Evolutionary conservation across 2,888 invertebrate genomes (phyloP).

Genomic region (Andrena bicolor): DNA sequence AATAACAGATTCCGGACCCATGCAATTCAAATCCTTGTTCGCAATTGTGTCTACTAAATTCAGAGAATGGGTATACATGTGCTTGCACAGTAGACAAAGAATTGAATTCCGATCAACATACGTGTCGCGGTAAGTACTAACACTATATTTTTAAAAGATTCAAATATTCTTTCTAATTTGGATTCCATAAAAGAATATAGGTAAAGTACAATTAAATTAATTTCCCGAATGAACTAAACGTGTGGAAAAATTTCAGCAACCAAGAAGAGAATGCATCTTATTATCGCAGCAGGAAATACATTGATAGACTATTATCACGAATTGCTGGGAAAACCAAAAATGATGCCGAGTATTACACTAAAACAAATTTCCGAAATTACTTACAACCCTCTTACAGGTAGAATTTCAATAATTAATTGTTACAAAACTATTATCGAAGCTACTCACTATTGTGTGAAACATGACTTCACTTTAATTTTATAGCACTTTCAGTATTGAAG

Average conservation of each 20-base stretch:
- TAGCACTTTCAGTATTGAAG: too few relatives aligned
- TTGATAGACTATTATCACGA: slow-evolving; percentile 89
- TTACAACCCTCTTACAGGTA: slow-evolving; percentile 88
- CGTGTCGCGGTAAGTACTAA: slow-evolving; percentile 86
- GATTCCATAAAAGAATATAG: neutral
- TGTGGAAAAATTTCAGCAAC: slow-evolving; percentile 78
- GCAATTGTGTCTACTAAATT: slow-evolving; percentile 91
- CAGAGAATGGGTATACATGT: slow-evolving; percentile 87
- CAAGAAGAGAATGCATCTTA: slow-evolving; percentile 85
- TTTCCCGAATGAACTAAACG: too few relatives aligned
- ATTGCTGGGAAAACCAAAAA: slow-evolving; percentile 88
- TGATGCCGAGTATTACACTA: slow-evolving; percentile 82
- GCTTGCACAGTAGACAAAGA: slow-evolving; percentile 92
- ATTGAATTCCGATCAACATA: slow-evolving; percentile 86
- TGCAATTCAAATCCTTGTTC: slow-evolving; percentile 89
- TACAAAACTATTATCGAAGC: neutral
- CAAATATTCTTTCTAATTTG: too few relatives aligned
- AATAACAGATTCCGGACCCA: slow-evolving; percentile 85
- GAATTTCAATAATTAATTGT: slow-evolving; percentile 6
- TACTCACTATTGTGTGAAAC: too few relatives aligned
- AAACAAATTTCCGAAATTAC: slow-evolving; percentile 89
- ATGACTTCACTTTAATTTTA: neutral
- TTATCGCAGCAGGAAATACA: slow-evolving; percentile 87
- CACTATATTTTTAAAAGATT: neutral
- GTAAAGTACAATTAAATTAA: neutral